Evolutionary conservation across 1,140 invertebrate genomes (phyloP).

Genomic region (Samia ricini): DNA sequence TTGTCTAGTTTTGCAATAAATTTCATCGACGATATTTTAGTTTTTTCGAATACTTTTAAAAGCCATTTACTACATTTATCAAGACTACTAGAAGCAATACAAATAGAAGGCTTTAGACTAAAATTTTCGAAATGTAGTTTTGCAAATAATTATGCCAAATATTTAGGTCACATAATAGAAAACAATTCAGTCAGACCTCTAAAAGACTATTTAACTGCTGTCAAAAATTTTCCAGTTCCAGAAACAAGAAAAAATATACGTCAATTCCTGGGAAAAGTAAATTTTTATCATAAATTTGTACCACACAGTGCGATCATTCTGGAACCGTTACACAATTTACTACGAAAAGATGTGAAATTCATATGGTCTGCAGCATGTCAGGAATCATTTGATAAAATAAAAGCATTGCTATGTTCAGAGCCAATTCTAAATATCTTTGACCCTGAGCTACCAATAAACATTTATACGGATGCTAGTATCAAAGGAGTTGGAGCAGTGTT

Average conservation of each 20-base stretch:
- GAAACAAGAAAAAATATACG: conserved; percentile 28
- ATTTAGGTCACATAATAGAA: conserved; percentile 46
- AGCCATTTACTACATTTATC: conserved; percentile 19
- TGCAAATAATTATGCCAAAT: conserved; percentile 41
- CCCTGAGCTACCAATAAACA: conserved; percentile 33
- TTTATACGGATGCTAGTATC: conserved; percentile 43
- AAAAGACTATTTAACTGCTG: conserved; percentile 46
- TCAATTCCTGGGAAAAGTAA: conserved; percentile 40
- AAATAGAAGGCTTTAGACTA: conserved; percentile 43
- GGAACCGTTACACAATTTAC: conserved; percentile 41
- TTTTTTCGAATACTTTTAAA: conserved; percentile 14
- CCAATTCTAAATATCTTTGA: conserved; percentile 49
- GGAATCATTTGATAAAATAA: conserved; percentile 44
- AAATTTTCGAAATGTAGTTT: conserved; percentile 51
- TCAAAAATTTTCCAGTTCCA: conserved; percentile 42
- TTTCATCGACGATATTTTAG: conserved; percentile 21
- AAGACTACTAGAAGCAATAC: conserved; percentile 20
- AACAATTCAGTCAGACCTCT: conserved; percentile 43
- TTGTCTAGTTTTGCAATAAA: conserved; percentile 13
- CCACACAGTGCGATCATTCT: conserved; percentile 41
- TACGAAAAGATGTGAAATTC: conserved; percentile 31
- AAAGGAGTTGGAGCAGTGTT: conserved; percentile 46
- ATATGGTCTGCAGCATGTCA: conserved; percentile 44
- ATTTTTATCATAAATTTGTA: conserved; percentile 35
- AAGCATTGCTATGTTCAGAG: conserved; percentile 41